Percentiles rank a stretch among this genome's conserved stretches.
phyloP scores from a whole-genome alignment of 2,888 invertebrate genomes.

The Volucella bombylans region DNA sequence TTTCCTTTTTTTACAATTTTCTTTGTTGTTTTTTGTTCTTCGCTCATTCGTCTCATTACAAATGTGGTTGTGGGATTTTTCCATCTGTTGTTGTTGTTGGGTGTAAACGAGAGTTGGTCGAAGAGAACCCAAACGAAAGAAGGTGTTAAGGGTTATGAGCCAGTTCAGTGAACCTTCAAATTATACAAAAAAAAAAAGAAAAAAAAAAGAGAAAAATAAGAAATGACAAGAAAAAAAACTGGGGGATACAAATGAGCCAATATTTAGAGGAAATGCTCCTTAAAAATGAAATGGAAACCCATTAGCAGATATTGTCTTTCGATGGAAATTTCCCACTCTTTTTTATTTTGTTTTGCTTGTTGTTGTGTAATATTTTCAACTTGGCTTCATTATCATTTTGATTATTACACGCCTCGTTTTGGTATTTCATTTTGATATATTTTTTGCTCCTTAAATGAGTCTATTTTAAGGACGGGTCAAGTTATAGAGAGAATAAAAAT shows the following conservation, averaged over 20 bases:
- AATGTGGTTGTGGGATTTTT: constrained; percentile 56
- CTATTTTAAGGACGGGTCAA: too few relatives aligned
- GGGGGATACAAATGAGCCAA: constrained; percentile 64
- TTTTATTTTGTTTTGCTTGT: not conserved
- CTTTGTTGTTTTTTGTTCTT: too few relatives aligned
- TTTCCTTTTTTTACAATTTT: not conserved
- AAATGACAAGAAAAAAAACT: not conserved
- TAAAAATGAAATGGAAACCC: constrained; percentile 68
- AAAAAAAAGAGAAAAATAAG: constrained; percentile 6
- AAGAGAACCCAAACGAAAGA: constrained; percentile 3
- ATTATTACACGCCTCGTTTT: constrained; percentile 56
- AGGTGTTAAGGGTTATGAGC: constrained; percentile 70
- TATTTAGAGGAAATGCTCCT: constrained; percentile 46
- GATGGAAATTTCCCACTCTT: not conserved
- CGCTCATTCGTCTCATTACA: not conserved
- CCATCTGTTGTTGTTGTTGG: constrained; percentile 41
- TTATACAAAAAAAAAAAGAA: constrained; percentile 15
- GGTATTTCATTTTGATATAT: constrained; percentile 6
- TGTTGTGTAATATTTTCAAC: constrained; percentile 17
- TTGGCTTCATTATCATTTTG: constrained; percentile 70
- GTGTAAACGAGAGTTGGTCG: constrained; percentile 1
- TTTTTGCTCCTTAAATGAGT: too few relatives aligned
- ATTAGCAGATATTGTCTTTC: constrained; percentile 49
- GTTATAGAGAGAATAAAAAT: not conserved
- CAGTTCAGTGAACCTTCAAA: constrained; percentile 69